phyloP scores from a whole-genome alignment of 2,797 vertebrate species.

The Rachycentron canadum region DNA sequence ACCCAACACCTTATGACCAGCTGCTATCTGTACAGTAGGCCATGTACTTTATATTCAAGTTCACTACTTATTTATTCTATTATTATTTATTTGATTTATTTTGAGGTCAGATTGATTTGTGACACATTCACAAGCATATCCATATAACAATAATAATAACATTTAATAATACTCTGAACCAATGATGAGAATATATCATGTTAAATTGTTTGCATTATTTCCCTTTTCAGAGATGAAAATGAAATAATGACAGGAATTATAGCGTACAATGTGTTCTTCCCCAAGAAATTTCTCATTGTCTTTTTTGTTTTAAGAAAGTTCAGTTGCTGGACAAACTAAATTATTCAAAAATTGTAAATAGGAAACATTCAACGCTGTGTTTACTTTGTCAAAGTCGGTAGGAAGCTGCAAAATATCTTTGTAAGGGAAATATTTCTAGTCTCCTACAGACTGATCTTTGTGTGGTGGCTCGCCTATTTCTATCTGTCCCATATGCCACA shows the following conservation, averaged over 20 bases:
- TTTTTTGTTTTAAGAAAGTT: background rate
- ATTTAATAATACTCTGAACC: background rate
- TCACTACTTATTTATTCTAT: background rate
- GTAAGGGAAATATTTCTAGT: slow-evolving; percentile 2
- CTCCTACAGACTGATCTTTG: slow-evolving; percentile 22
- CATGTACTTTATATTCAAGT: background rate
- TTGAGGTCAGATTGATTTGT: background rate
- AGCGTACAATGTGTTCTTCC: too few species aligned
- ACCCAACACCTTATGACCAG: slow-evolving; percentile 48
- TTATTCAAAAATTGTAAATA: background rate
- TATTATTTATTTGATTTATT: slow-evolving; percentile 3
- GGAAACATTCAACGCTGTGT: background rate
- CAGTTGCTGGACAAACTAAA: slow-evolving; percentile 7
- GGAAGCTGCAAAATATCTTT: slow-evolving; percentile 2
- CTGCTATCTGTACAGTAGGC: slow-evolving; percentile 32
- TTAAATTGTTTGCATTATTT: background rate
- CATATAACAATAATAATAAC: too few species aligned
- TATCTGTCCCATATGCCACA: slow-evolving; percentile 53
- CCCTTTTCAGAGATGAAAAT: background rate
- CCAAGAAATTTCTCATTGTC: background rate
- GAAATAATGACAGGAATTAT: too few species aligned
- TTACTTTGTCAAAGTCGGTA: background rate
- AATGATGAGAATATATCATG: background rate
- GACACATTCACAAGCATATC: background rate
- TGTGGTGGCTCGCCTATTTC: slow-evolving; percentile 45